Evolutionary conservation across 1,140 invertebrate genomes (phyloP), one percentile per base, ranked within the genome.

Genomic region (Euura lappo): DNA sequence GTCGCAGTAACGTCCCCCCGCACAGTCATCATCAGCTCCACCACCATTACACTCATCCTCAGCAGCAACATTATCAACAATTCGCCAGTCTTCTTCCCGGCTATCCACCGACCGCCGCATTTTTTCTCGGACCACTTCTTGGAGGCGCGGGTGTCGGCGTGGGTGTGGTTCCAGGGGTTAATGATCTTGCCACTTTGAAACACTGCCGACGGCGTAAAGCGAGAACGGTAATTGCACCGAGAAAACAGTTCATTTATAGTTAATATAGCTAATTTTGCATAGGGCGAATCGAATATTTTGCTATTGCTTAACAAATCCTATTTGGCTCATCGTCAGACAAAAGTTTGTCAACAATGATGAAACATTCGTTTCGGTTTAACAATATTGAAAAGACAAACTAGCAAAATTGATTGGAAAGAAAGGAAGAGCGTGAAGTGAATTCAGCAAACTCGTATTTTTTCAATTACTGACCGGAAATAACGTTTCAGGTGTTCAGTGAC

Each of bases 151-250:
- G 79, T 71, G 89, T 85, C 66, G 81, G n/a, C 68, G 76, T 8
- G 74, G 81, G 84, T 6, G 84, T 85, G 6, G 83, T 88, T 28
- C 85, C 86, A 8, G 84, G 83, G 7, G 81, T 84, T 69, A 78
- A 80, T 46, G 85, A 86, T 75, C 79, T 85, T 45, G 80, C 84
- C 65, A 94, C 94, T 1, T 88, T 95, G 47, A 97, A 97, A 84
- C 95, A 97, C 79, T 98, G 97, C 85, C 90, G 97, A 6, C 91
- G 97, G 80, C 89, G 97, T 77, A 99, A 98, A 89, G 97, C 97
- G 0, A 89, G 98, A 68, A 99, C 98, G 0, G 98, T 88, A 72
- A 87, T 81, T 77, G 1, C 28, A 28, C 28, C 1, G 28, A 1
- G 28, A 28, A n/a, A 28, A 28, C 28, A 28, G 28, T 28, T 28